A percentile compares a stretch with the other conserved stretches of the same genome.
Evolutionary conservation across 2,113 vertebrate genomes (phyloP).

Genomic region (Helogale parvula): DNA sequence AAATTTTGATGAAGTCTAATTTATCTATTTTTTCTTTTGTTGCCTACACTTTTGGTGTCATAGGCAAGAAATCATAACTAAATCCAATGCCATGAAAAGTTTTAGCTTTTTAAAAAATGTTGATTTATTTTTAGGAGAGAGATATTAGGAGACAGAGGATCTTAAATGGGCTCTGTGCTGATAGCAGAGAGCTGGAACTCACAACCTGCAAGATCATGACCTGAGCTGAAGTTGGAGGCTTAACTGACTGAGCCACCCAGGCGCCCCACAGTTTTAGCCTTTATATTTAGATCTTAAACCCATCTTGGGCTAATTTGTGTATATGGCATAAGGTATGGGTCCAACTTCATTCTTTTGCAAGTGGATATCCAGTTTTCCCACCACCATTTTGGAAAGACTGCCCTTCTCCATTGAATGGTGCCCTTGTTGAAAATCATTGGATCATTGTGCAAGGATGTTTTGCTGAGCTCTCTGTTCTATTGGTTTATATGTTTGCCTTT

Average conservation of each 20-base stretch:
- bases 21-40: background rate
- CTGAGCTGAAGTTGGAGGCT: no score
- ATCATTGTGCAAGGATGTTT: background rate
- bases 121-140: no score
- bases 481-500: background rate
- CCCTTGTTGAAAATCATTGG: background rate
- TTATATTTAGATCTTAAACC: background rate
- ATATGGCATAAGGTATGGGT: background rate
- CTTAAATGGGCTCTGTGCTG: no score
- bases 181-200: no score
- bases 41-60: background rate
- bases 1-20: background rate
- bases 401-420: background rate
- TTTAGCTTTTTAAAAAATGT: background rate
- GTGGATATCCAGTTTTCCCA: background rate
- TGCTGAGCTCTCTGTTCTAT: background rate
- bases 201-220: no score
- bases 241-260: no score
- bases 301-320: slow-evolving; percentile 2
- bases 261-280: background rate
- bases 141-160: no score
- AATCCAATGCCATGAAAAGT: background rate
- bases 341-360: background rate
- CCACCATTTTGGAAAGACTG: background rate
- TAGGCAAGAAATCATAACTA: background rate